phyloP scores from a whole-genome alignment of 35 echinoderm and acorn worm species.

The Heliocidaris tuberculata region DNA sequence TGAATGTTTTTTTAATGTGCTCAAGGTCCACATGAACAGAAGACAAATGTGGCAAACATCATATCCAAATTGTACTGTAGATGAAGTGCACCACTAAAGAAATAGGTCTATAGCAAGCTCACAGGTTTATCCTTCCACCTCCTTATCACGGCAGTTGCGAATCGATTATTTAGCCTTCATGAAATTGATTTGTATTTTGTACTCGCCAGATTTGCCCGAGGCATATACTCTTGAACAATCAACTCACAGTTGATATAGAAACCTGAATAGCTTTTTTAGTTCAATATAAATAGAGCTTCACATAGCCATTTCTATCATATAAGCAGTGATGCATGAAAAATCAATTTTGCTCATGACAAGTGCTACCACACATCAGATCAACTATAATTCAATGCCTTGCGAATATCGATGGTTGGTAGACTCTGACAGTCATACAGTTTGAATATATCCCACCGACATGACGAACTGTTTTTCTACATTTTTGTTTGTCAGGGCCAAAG shows the following conservation, averaged over 20 bases:
- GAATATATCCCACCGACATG: background rate
- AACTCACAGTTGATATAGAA: background rate
- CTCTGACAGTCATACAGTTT: background rate
- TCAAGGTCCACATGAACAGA: background rate
- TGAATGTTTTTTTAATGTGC: background rate
- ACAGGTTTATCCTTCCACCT: background rate
- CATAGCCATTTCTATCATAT: background rate
- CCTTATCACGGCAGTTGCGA: background rate
- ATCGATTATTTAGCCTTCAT: background rate
- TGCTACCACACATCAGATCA: background rate
- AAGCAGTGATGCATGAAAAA: background rate
- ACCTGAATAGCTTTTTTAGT: background rate
- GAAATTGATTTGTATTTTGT: background rate
- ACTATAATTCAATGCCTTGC: background rate
- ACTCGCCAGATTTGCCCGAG: background rate
- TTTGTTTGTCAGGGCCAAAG: background rate
- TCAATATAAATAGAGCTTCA: background rate
- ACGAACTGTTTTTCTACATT: background rate
- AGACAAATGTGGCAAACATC: background rate
- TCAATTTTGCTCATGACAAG: constrained; percentile 1
- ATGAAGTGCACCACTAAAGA: background rate
- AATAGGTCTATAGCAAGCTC: background rate
- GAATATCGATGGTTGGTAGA: background rate
- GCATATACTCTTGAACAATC: background rate
- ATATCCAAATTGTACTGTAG: background rate